A percentile compares a stretch with the other conserved stretches of the same genome.
These are phyloP conservation scores for Sinotaia quadrata DNA, from an alignment of 2,888 invertebrate species.

Conservation along the genomic window DNA sequence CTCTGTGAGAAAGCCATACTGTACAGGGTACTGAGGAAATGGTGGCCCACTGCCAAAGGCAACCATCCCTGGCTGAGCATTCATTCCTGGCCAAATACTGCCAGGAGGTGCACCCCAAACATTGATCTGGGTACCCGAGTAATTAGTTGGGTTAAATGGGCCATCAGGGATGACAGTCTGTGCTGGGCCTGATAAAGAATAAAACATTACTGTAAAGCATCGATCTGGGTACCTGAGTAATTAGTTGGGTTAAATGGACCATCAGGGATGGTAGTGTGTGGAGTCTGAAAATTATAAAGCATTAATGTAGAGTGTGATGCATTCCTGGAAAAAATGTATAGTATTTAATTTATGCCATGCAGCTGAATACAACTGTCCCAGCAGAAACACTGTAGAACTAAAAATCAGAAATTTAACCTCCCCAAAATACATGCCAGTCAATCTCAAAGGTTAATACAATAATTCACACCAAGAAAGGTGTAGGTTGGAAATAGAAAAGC, in stretches of 20 bases:
- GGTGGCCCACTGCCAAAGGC: conserved; percentile 49
- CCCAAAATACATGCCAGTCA: no score
- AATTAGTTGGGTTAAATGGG: conserved; percentile 71
- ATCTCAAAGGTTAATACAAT: no score
- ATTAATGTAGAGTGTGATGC: no score
- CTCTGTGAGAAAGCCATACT: conserved; percentile 70
- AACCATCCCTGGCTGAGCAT: conserved; percentile 42
- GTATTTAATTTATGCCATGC: no score
- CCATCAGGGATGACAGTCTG: conserved; percentile 63
- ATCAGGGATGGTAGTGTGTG: conserved; percentile 57
- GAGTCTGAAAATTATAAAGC: no score
- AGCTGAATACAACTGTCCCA: no score
- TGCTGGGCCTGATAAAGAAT: background rate
- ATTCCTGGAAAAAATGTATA: no score
- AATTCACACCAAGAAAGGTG: no score
- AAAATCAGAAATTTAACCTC: no score
- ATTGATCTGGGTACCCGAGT: conserved; percentile 72
- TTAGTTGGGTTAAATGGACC: conserved; percentile 71
- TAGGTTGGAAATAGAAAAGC: no score
- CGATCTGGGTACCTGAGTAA: conserved; percentile 72
- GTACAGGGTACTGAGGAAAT: conserved; percentile 56
- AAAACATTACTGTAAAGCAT: conserved; percentile 40
- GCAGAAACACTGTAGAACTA: no score
- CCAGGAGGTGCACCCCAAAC: conserved; percentile 69
- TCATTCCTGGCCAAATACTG: conserved; percentile 46